phyloP scores from a whole-genome alignment of 2,888 invertebrate species.

The Apantesis nais region DNA sequence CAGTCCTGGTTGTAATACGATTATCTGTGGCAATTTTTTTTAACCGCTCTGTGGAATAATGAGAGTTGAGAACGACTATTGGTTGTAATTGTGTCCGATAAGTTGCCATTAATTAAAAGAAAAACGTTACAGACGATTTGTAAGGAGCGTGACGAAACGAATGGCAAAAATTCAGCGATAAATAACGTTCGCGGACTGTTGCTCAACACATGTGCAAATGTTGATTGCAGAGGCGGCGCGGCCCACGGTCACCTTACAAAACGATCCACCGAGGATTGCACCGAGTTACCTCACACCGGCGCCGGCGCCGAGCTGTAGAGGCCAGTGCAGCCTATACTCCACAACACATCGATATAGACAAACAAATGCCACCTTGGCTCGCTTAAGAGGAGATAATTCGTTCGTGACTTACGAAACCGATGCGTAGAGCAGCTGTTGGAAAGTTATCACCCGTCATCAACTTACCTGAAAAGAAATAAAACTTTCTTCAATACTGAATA shows the following conservation, averaged over 20 bases:
- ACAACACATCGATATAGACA: slow-evolving; percentile 14
- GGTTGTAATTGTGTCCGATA: neutral
- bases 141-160: slow-evolving; percentile 16
- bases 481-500: slow-evolving; percentile 13
- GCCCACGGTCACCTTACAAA: slow-evolving; percentile 22
- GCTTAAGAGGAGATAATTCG: slow-evolving; percentile 13
- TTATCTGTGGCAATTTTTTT: no score
- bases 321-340: slow-evolving; percentile 1
- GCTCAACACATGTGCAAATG: slow-evolving; percentile 24
- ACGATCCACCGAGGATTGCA: slow-evolving; percentile 22
- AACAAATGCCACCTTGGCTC: slow-evolving; percentile 6
- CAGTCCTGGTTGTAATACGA: no score
- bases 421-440: slow-evolving; percentile 18
- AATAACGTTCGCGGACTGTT: slow-evolving; percentile 22
- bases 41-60: no score
- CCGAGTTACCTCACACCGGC: slow-evolving; percentile 17
- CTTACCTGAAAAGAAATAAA: slow-evolving; percentile 49
- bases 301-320: neutral
- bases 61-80: no score
- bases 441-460: slow-evolving; percentile 24
- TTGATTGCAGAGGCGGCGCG: slow-evolving; percentile 20
- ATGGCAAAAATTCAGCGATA: slow-evolving; percentile 21
- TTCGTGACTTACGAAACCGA: slow-evolving; percentile 36
- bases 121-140: neutral
- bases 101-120: neutral